These are phyloP conservation scores for Grapholita molesta DNA, from an alignment of 1,140 invertebrate genomes.

Conservation along the genomic window DNA sequence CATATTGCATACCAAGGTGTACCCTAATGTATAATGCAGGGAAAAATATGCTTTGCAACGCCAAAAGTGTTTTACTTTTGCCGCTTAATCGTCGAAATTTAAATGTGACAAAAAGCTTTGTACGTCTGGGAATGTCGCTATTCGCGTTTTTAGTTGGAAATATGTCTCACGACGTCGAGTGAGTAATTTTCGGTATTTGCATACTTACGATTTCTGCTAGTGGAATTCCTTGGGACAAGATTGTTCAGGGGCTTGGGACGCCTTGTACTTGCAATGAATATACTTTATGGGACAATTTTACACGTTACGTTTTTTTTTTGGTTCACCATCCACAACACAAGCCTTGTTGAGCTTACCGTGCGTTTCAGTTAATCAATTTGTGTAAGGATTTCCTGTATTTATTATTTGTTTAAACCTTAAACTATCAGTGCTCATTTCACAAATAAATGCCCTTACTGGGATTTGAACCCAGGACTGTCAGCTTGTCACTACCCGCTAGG, in stretches of 20 bases:
- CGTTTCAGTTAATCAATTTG: too few species aligned
- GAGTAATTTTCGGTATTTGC: not conserved
- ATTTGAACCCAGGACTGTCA: too few species aligned
- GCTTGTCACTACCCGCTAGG: too few species aligned
- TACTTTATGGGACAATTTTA: too few species aligned
- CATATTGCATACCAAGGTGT: not conserved
- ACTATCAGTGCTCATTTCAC: too few species aligned
- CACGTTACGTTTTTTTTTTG: too few species aligned
- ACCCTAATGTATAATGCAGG: not conserved
- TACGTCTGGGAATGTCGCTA: conserved; percentile 1
- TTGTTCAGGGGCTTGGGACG: not conserved
- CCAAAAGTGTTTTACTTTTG: not conserved
- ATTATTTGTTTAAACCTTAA: too few species aligned
- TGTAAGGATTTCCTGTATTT: too few species aligned
- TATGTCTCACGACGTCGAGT: not conserved
- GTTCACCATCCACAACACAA: too few species aligned
- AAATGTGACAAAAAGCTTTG: not conserved
- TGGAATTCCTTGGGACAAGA: not conserved
- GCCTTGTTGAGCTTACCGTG: too few species aligned
- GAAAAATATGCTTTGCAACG: not conserved
- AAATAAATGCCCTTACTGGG: too few species aligned
- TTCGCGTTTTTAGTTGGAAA: not conserved
- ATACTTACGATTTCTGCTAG: not conserved
- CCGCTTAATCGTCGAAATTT: not conserved
- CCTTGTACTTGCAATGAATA: too few species aligned